phyloP scores from a whole-genome alignment of 1,140 invertebrate species.

The Bicyclus anynana region DNA sequence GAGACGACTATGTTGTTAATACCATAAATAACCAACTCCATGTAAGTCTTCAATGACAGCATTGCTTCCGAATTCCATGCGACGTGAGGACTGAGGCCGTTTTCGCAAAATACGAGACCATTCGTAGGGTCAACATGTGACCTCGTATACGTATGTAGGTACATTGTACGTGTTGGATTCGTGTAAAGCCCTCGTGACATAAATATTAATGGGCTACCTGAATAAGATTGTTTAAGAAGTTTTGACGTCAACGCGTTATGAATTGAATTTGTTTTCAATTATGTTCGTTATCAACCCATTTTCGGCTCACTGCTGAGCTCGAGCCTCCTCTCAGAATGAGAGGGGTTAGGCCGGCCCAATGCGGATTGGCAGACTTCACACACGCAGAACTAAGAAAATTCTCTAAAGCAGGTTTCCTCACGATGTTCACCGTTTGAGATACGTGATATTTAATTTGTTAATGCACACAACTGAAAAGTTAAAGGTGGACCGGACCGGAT shows the following conservation, averaged over 20 bases:
- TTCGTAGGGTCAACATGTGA: constrained; percentile 15
- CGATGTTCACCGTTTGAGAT: too few relatives aligned
- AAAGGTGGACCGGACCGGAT: too few relatives aligned
- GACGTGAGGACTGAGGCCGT: constrained; percentile 18
- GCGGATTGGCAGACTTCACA: too few relatives aligned
- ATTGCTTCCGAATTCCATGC: constrained; percentile 27
- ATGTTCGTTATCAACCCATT: too few relatives aligned
- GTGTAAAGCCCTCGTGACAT: constrained; percentile 14
- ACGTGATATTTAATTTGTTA: too few relatives aligned
- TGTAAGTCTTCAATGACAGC: constrained; percentile 23
- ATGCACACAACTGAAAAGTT: too few relatives aligned
- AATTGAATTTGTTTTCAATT: neutral
- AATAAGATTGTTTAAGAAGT: neutral
- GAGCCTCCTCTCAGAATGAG: too few relatives aligned
- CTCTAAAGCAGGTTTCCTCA: too few relatives aligned
- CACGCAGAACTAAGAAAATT: too few relatives aligned
- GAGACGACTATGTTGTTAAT: neutral
- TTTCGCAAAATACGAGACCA: constrained; percentile 12
- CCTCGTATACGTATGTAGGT: constrained; percentile 9
- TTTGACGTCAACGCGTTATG: constrained; percentile 7
- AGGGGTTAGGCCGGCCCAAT: too few relatives aligned
- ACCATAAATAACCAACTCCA: constrained; percentile 8
- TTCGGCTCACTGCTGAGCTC: too few relatives aligned
- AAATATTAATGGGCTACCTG: constrained; percentile 14
- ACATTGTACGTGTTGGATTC: constrained; percentile 23